Conservation (phyloP, 2,797 vertebrate species). For the Lepidocolaptes lacrymiger region DNA sequence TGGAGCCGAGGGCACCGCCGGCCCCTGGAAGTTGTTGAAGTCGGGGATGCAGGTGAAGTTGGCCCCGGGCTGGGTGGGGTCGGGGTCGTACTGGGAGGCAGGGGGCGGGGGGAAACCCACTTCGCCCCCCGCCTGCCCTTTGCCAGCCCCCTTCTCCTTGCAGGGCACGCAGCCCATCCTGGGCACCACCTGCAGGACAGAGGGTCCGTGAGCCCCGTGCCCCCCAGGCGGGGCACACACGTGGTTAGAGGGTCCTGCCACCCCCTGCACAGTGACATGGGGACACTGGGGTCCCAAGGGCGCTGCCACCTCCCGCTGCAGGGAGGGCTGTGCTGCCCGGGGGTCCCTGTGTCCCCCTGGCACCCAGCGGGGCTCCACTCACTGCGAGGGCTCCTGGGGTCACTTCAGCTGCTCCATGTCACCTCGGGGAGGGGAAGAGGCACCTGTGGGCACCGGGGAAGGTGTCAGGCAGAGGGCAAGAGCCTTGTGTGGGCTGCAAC, state of each 20-base stretch:
- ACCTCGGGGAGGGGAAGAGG: neutral
- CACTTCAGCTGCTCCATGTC: constrained; percentile 65
- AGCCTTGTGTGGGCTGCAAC: neutral
- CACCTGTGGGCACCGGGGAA: neutral
- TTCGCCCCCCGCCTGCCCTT: constrained; percentile 42
- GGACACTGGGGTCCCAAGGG: neutral
- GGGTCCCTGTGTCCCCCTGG: rapidly evolving
- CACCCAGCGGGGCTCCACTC: constrained; percentile 3
- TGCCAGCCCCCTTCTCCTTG: constrained; percentile 83
- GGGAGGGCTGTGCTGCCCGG: neutral
- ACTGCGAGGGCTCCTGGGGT: constrained; percentile 7
- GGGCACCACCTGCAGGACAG: constrained; percentile 44
- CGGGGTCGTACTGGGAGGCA: constrained; percentile 64
- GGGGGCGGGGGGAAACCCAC: neutral
- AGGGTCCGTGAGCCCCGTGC: neutral
- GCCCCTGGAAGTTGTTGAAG: constrained; percentile 78
- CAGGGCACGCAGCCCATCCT: constrained; percentile 95
- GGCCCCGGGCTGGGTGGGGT: constrained; percentile 51
- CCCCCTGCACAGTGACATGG: neutral
- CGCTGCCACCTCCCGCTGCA: too few species aligned
- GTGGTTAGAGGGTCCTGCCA: neutral
- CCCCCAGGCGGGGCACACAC: neutral
- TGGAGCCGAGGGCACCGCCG: neutral
- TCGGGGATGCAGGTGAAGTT: constrained; percentile 79
- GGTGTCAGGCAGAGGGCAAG: neutral